Evolutionary conservation across 2,888 invertebrate genomes (phyloP).

Genomic region (Drosophila neoperkinsi): DNA sequence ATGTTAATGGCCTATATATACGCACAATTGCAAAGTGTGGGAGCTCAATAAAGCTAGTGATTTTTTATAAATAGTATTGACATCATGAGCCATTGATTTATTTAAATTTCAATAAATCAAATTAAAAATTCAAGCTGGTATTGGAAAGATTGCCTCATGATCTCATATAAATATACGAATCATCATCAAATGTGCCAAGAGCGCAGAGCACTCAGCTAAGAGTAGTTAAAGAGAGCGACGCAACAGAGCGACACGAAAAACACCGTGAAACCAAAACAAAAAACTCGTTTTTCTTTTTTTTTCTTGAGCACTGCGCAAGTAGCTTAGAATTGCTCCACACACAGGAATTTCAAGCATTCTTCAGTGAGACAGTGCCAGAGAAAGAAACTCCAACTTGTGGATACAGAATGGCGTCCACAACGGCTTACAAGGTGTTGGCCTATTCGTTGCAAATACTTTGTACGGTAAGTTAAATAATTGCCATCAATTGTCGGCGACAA

Average conservation of each 20-base stretch:
- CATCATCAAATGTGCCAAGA: constrained; percentile 9
- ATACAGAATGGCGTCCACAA: constrained; percentile 72
- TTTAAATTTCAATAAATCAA: constrained; percentile 16
- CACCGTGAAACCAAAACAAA: constrained; percentile 1
- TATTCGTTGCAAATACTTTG: constrained; percentile 74
- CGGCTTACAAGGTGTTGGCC: constrained; percentile 69
- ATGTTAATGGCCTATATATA: constrained; percentile 23
- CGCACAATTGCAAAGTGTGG: not conserved
- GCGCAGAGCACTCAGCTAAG: constrained; percentile 4
- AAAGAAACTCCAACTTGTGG: not conserved
- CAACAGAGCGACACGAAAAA: not conserved
- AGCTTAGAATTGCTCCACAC: constrained; percentile 6
- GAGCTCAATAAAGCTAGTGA: constrained; percentile 11
- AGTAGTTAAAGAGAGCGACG: not conserved
- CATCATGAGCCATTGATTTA: constrained; percentile 21
- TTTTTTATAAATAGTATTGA: constrained; percentile 24
- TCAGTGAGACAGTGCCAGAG: not conserved
- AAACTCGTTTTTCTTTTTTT: constrained; percentile 32
- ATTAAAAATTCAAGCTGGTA: constrained; percentile 10
- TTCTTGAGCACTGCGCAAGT: constrained; percentile 5
- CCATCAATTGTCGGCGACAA: constrained; percentile 16
- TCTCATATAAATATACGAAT: constrained; percentile 34
- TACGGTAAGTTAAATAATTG: constrained; percentile 67
- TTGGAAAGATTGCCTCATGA: constrained; percentile 27
- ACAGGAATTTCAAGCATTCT: constrained; percentile 22